Evolutionary conservation across 2,113 vertebrate species (phyloP), one percentile per base, ranked within the genome.

Genomic region (Tursiops truncatus): DNA sequence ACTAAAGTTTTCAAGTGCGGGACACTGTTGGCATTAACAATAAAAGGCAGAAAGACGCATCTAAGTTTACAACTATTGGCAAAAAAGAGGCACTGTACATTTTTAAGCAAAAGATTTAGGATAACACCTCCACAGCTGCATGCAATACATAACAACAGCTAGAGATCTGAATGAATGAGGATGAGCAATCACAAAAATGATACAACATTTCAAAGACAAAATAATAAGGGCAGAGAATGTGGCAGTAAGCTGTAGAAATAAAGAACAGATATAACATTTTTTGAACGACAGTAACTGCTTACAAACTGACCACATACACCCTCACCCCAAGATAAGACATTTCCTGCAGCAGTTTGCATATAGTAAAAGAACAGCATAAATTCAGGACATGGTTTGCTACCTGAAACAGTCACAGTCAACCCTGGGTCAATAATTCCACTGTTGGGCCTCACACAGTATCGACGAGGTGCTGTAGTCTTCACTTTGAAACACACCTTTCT

Each of bases 401-500:
- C 99, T 97, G 99, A 99, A 98, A 99, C 99, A 96, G 82, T 99
- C 98, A 99, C 98, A 41, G 99, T 98, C 0, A 99, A 99, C 89
- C 99, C 99, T 1, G 99, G 98, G 3, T 99, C 99, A 87, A 99
- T 99, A 97, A 99, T 98, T 14, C 99, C 99, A 86, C 99, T 99
- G 99, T 99, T 99, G 28, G 99, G 99, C 97, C 99, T 99, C 98
- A 99, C 99, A n/a, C 99, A 99, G 98, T 99, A 99, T 97, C 99
- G 98, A 93, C 99, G 99, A 25, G 99, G 99, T 0, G 99, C 99
- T 86, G 99, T 99, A n/a, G 99, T 99, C 99, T 99, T 99, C 98
- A 99, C 99, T 99, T 99, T 99, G 98, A 99, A 99, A 98, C 99
- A 99, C 89, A 99, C 99, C 99, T 98, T 99, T 98, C 98, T 99